Base-by-base conservation (phyloP, 2,797 vertebrate genomes). In the Pogonophryne albipinna region DNA sequence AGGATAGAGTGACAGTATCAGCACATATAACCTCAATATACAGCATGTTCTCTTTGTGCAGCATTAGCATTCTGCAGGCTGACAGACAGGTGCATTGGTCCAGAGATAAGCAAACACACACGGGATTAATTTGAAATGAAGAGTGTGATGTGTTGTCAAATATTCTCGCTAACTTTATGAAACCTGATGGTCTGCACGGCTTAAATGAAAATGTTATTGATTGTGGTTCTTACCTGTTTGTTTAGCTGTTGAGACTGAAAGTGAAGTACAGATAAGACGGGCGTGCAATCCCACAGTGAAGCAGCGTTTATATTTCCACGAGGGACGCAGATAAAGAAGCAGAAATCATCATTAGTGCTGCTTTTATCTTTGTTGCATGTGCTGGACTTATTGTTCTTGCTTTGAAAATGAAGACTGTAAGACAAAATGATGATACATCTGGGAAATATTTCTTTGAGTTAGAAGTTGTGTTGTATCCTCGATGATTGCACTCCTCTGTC, bases 341-440 rank as follows among this genome's bases (percentile, higher is more conserved):
- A 67, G 4, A 71, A 76, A 74, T 76, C 79, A 78, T 92, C 77
- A 91, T 89, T 88, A 85, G 69, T 42, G 44, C 73, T 61, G 67
- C 85, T 87, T 91, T 92, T 85, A 91, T 93, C 84, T 86, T 55
- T 56, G 71, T 68, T 87, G 72, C 80, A 86, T 82, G 84, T 76
- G 71, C 71, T 20, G 7, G 81, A 85, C 31, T 27, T 27, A 27
- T 27, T 77, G 69, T 68, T 62, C 9, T 27, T 57, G 71, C 67
- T 91, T 90, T 91, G 72, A 89, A 87, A 82, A 66, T 34, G 44
- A 85, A 80, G 61, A 80, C 69, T 72, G 68, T 66, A 2, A 83
- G 74, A 62, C 71, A 50, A 63, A 31, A 9, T 69, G 72, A 78
- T 71, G 60, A 74, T 81, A 69, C 76, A 71, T 80, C 70, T 15